Evolutionary conservation across 1,140 invertebrate species (phyloP), one percentile per base, ranked within the genome.

Genomic region (Drosophila ercepeae): DNA sequence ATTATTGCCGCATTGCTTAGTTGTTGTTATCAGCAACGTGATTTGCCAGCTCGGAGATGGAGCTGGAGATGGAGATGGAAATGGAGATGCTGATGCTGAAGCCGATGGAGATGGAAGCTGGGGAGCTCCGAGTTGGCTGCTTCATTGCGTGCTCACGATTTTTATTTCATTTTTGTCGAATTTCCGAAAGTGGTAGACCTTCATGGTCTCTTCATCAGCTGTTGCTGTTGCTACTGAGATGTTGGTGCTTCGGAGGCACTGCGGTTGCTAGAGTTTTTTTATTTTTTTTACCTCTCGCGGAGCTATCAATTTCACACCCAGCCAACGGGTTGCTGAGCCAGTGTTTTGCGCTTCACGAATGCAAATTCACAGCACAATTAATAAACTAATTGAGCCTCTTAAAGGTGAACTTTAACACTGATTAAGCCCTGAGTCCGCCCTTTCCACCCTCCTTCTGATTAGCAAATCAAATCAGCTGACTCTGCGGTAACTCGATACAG

Each of bases 161-260:
- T 69, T 68, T 50, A 58, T 64, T 63, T 77, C 55, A 52, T 51
- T 76, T 79, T 77, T 84, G 75, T 89, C 64, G 75, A 88, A 71
- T 89, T 79, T 89, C 84, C 50, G 84, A 89, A 89, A 89, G 84
- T 89, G 84, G 84, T 74, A 89, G 84, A 89, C 84, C 84, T 89
- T 89, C 84, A 72, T 72, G 69, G 69, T 61, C 69, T 72, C 58
- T 61, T 72, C 69, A 36, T 72, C 69, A 67, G 68, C 50, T 53
- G 76, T 79, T 67, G 73, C 18, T 52, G 73, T 21, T 58, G 67
- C 39, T 44, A 59, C 34, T 50, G 45, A 46, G 21, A 21, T 74
- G 57, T 13, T 45, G 54, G 13, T 58, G 48, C 16, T 60, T 39
- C 39, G 39, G 54, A 32, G 18, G 57, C 58, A 65, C 42, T 70